A percentile compares a stretch with the other conserved stretches of the same genome.
Evolutionary conservation across 2,888 invertebrate species (phyloP).

Genomic region (Augochlorella aurata): DNA sequence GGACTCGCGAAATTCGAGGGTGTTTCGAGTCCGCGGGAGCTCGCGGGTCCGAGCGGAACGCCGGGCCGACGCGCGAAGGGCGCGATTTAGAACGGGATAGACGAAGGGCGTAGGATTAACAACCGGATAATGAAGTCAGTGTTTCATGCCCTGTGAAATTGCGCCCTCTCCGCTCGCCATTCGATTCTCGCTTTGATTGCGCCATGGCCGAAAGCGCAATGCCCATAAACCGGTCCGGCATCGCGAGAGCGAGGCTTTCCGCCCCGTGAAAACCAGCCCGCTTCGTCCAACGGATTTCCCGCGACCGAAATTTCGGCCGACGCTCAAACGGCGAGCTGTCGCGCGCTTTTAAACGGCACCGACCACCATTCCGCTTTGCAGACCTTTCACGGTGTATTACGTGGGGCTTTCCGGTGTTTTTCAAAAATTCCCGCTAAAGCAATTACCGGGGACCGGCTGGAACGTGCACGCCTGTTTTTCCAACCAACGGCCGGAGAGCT

Average conservation of each 20-base stretch:
- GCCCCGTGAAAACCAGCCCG: slow-evolving; percentile 18
- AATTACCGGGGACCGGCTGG: slow-evolving; percentile 36
- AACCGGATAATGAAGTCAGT: slow-evolving; percentile 82
- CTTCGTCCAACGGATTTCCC: slow-evolving; percentile 54
- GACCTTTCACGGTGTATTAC: slow-evolving; percentile 66
- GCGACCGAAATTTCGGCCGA: slow-evolving; percentile 54
- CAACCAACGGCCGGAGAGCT: slow-evolving; percentile 34
- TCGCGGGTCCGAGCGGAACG: slow-evolving; percentile 14
- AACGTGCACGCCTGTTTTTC: slow-evolving; percentile 48
- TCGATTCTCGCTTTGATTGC: slow-evolving; percentile 80
- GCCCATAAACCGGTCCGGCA: slow-evolving; percentile 71
- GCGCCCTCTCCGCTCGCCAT: slow-evolving; percentile 76
- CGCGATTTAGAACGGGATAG: slow-evolving; percentile 15
- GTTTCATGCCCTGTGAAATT: slow-evolving; percentile 82
- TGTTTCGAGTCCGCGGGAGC: slow-evolving; percentile 13
- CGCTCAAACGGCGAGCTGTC: slow-evolving; percentile 25
- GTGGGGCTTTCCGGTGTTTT: slow-evolving; percentile 57
- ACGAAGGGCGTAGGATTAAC: slow-evolving; percentile 75
- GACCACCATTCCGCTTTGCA: slow-evolving; percentile 55
- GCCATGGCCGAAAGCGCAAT: slow-evolving; percentile 74
- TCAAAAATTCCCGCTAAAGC: slow-evolving; percentile 65
- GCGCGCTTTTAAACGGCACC: slow-evolving; percentile 51
- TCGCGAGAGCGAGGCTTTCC: slow-evolving; percentile 39
- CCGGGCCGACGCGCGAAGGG: not conserved
- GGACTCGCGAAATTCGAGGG: slow-evolving; percentile 15